phyloP scores from a whole-genome alignment of 2,888 invertebrate genomes.

The Microctonus aethiopoides region DNA sequence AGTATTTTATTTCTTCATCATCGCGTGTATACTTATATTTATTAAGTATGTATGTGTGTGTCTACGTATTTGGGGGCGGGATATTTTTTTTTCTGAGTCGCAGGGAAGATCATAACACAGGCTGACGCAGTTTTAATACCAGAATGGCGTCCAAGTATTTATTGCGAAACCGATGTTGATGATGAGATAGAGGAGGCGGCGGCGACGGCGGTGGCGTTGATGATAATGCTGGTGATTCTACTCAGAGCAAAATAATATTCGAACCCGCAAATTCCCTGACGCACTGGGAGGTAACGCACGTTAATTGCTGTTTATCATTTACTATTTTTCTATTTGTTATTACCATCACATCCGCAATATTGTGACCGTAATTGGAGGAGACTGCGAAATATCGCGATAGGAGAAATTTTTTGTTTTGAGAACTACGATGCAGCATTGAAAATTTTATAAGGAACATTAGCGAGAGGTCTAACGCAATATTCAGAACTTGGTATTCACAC shows the following conservation, averaged over 20 bases:
- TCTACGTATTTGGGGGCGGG: slow-evolving; percentile 14
- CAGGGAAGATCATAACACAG: not conserved
- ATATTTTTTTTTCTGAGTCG: slow-evolving; percentile 19
- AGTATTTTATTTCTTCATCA: not conserved
- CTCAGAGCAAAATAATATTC: no score
- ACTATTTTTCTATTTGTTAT: not conserved
- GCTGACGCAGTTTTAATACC: not conserved
- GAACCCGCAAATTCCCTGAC: not conserved
- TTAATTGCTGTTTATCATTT: not conserved
- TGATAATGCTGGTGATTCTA: no score
- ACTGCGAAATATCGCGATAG: not conserved
- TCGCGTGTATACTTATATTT: not conserved
- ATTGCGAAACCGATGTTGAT: not conserved
- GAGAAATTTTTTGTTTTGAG: not conserved
- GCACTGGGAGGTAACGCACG: not conserved
- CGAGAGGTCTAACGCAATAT: not conserved
- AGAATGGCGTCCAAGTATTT: slow-evolving; percentile 1
- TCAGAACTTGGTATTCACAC: no score
- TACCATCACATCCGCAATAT: not conserved
- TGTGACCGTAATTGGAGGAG: not conserved
- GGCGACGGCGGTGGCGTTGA: not conserved
- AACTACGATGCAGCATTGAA: not conserved
- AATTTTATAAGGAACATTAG: not conserved
- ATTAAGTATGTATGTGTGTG: slow-evolving; percentile 5
- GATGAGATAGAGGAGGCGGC: no score